phyloP scores from a whole-genome alignment of 2,113 vertebrate species.

The Pelmatolapia mariae region DNA sequence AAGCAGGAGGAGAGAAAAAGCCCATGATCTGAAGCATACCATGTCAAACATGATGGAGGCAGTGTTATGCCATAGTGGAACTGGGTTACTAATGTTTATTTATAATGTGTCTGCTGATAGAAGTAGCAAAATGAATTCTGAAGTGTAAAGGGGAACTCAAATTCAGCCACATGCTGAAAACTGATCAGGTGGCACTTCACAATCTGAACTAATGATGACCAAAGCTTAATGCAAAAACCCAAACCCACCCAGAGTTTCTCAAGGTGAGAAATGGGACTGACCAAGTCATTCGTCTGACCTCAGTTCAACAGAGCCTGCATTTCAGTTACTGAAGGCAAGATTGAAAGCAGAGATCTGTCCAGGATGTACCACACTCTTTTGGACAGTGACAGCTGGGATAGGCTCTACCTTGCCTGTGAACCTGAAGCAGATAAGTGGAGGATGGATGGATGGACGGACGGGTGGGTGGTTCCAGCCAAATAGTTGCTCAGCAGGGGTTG shows the following conservation, averaged over 20 bases:
- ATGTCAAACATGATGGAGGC: neutral
- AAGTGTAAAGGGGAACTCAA: neutral
- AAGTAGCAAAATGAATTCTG: neutral
- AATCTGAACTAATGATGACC: neutral
- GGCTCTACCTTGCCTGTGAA: fast-evolving
- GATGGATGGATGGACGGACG: neutral
- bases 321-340: neutral
- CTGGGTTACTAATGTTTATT: neutral
- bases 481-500: neutral
- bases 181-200: neutral
- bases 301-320: neutral
- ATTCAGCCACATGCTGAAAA: neutral
- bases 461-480: neutral
- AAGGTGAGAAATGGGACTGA: neutral
- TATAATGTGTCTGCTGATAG: neutral
- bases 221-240: neutral
- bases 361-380: neutral
- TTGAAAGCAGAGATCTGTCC: fast-evolving
- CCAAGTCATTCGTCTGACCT: neutral
- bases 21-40: neutral
- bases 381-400: neutral
- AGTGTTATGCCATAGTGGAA: neutral
- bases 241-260: neutral
- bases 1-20: neutral
- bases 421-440: neutral